Conservation (phyloP, 2,797 vertebrate species). For the Sparus aurata region DNA sequence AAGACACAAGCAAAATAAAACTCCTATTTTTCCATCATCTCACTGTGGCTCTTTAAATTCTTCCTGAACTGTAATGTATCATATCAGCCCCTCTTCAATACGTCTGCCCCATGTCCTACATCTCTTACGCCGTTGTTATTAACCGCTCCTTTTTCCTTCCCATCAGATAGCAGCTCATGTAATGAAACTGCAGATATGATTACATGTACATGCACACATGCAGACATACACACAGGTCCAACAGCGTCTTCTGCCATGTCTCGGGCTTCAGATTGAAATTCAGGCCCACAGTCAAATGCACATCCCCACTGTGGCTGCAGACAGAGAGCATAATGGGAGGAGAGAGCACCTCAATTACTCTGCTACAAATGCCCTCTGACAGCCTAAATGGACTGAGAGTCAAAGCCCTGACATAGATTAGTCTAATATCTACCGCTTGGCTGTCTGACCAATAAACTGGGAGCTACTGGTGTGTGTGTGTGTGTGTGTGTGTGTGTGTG, state of each 20-base stretch:
- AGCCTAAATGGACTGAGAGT: constrained; percentile 55
- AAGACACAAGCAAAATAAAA: background rate
- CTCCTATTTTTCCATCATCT: background rate
- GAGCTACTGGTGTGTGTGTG: constrained; percentile 16
- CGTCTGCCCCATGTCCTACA: background rate
- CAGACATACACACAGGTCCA: background rate
- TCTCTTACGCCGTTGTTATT: constrained; percentile 13
- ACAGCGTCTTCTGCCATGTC: background rate
- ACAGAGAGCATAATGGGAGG: constrained; percentile 40
- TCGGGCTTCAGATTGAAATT: constrained; percentile 38
- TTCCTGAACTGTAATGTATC: constrained; percentile 8
- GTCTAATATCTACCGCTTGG: constrained; percentile 28
- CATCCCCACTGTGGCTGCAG: constrained; percentile 35
- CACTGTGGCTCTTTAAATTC: constrained; percentile 6
- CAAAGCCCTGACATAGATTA: constrained; percentile 37
- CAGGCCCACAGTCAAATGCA: constrained; percentile 37
- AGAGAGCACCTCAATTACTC: constrained; percentile 44
- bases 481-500: constrained; percentile 38
- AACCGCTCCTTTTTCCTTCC: constrained; percentile 1
- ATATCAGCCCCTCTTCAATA: constrained; percentile 33
- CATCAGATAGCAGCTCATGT: constrained; percentile 16
- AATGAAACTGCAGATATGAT: constrained; percentile 6
- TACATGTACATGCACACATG: no score
- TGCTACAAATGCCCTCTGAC: constrained; percentile 45
- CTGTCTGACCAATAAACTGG: constrained; percentile 39